Percentiles rank a stretch among this genome's conserved stretches.
These are phyloP conservation scores for Ceramica pisi DNA, from an alignment of 2,888 invertebrate genomes.

Conservation along the genomic window DNA sequence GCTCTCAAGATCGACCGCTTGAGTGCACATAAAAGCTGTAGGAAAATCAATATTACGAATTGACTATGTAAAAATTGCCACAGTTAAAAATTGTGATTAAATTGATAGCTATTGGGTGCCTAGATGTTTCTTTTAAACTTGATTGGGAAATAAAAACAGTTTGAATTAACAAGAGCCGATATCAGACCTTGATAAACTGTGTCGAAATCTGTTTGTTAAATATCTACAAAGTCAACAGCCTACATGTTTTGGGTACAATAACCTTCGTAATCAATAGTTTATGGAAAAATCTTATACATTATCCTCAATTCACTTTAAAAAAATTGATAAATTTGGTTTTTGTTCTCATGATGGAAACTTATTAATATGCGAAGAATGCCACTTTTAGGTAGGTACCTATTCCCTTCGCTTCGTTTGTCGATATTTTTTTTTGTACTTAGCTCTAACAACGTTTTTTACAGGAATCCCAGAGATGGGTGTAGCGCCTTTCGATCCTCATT, in stretches of 20 bases:
- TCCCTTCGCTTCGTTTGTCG: neutral
- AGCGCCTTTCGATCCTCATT: slow-evolving; percentile 95
- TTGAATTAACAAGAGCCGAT: neutral
- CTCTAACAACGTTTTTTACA: slow-evolving; percentile 68
- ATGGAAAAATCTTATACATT: slow-evolving; percentile 8
- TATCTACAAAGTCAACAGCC: neutral
- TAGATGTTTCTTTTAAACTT: neutral
- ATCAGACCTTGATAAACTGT: slow-evolving; percentile 8
- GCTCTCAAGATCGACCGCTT: slow-evolving; percentile 14
- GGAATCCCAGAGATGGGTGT: slow-evolving; percentile 94
- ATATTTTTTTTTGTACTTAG: neutral
- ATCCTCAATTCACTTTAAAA: neutral
- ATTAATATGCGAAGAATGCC: too few species aligned
- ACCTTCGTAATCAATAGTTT: neutral
- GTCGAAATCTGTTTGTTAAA: slow-evolving; percentile 7
- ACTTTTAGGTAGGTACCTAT: too few species aligned
- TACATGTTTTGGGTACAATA: neutral
- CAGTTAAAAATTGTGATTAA: neutral
- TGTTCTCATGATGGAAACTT: neutral
- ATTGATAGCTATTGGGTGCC: neutral
- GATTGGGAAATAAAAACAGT: neutral
- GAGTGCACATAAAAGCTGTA: slow-evolving; percentile 15
- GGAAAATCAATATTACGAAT: neutral
- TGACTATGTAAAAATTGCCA: neutral
- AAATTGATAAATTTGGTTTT: neutral